These are phyloP conservation scores for Eledone cirrhosa DNA, from an alignment of 2,888 invertebrate genomes.

Conservation along the genomic window DNA sequence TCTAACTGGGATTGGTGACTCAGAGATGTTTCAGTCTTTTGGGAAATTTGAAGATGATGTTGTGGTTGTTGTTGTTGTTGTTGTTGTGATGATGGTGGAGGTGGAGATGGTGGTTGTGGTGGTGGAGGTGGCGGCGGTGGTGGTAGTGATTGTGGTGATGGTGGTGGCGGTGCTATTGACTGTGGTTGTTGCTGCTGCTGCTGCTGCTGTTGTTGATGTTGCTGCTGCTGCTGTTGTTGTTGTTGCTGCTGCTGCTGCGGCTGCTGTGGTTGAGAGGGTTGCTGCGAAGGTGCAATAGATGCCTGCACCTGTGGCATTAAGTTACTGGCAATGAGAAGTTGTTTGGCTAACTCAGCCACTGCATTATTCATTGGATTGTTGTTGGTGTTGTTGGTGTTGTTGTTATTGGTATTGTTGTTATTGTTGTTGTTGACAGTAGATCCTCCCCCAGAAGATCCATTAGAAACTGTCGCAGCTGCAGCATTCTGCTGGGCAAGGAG, in stretches of 20 bases:
- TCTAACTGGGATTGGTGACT: no score
- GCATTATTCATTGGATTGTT: neutral
- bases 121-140: neutral
- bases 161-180: neutral
- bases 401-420: neutral
- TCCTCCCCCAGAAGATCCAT: slow-evolving; percentile 29
- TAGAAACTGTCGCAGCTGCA: neutral
- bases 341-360: slow-evolving; percentile 40
- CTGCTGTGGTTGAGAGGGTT: neutral
- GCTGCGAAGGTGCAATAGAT: neutral
- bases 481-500: slow-evolving; percentile 40
- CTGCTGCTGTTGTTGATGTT: neutral
- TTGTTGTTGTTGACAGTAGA: neutral
- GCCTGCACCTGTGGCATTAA: slow-evolving; percentile 1
- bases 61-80: slow-evolving; percentile 1
- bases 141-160: neutral
- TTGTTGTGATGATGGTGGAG: neutral
- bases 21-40: neutral
- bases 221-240: neutral
- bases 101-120: neutral
- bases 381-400: slow-evolving; percentile 27
- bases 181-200: neutral
- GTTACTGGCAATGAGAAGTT: slow-evolving; percentile 33
- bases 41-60: neutral
- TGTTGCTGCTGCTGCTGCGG: neutral